These are phyloP conservation scores for Gopherus evgoodei DNA, from an alignment of 2,113 vertebrate species.

Conservation along the genomic window DNA sequence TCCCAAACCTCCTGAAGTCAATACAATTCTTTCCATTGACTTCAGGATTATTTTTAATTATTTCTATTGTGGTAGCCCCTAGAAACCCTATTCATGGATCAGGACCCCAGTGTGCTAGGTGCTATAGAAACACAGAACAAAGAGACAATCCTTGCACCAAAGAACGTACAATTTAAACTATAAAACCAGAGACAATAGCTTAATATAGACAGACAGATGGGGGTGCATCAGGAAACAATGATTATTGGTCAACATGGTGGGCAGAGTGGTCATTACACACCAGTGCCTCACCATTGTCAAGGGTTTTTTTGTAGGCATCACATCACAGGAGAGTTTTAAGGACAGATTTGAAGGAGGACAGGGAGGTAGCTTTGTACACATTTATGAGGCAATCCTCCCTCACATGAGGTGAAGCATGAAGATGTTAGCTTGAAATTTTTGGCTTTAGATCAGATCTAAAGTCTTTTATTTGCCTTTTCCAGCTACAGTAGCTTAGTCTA, in stretches of 20 bases:
- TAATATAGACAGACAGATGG: background rate
- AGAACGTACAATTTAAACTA: background rate
- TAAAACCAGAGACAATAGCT: background rate
- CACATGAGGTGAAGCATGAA: no score
- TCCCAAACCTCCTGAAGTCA: background rate
- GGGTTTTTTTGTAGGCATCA: accelerated
- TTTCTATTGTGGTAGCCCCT: background rate
- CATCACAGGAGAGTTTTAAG: background rate
- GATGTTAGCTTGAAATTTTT: accelerated
- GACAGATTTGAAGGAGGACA: accelerated
- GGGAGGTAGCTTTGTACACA: background rate
- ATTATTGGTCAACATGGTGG: background rate
- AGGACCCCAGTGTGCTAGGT: background rate
- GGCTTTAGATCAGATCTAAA: background rate
- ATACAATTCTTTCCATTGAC: background rate
- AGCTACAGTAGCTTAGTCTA: background rate
- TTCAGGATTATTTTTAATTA: background rate
- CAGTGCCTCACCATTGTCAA: accelerated
- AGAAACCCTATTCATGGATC: background rate
- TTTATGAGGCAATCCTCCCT: background rate
- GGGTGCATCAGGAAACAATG: background rate
- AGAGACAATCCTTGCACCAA: background rate
- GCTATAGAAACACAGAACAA: background rate
- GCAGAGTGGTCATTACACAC: background rate
- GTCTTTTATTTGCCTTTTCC: background rate